phyloP scores from a whole-genome alignment of 2,797 vertebrate species.

The Coracias cyanogaster region DNA sequence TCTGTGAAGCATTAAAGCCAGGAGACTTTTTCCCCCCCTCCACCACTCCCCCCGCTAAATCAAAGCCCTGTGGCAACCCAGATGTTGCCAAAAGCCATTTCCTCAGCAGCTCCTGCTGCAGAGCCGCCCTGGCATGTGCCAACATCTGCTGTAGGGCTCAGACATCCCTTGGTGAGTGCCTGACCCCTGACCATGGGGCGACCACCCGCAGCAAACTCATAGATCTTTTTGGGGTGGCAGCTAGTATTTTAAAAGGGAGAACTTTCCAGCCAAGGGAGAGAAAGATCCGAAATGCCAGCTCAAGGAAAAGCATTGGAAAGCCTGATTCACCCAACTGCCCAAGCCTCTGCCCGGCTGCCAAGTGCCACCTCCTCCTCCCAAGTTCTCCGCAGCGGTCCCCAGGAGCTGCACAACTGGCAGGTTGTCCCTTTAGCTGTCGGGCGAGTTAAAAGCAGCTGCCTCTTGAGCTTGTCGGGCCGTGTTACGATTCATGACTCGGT shows the following conservation, averaged over 20 bases:
- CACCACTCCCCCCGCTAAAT: background rate
- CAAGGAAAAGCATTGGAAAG: background rate
- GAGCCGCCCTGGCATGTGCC: background rate
- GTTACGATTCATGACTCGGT: background rate
- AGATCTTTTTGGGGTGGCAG: background rate
- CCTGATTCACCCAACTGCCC: background rate
- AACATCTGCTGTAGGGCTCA: background rate
- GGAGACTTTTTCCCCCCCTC: background rate
- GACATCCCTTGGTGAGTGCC: background rate
- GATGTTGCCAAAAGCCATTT: slow-evolving; percentile 14
- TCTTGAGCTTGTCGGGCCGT: background rate
- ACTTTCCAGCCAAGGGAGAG: background rate
- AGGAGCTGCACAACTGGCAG: background rate
- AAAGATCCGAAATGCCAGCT: background rate
- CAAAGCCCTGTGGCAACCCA: slow-evolving; percentile 31
- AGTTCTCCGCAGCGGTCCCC: background rate
- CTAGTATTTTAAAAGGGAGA: background rate
- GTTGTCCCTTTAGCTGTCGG: background rate
- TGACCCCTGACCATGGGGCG: background rate
- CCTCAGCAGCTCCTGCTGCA: background rate
- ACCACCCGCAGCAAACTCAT: background rate
- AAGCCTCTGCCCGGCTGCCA: background rate
- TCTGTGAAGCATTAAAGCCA: slow-evolving; percentile 1
- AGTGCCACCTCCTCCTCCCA: background rate
- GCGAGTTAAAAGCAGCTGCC: background rate